phyloP scores from a whole-genome alignment of 2,797 vertebrate genomes.

The Neostethus bicornis region DNA sequence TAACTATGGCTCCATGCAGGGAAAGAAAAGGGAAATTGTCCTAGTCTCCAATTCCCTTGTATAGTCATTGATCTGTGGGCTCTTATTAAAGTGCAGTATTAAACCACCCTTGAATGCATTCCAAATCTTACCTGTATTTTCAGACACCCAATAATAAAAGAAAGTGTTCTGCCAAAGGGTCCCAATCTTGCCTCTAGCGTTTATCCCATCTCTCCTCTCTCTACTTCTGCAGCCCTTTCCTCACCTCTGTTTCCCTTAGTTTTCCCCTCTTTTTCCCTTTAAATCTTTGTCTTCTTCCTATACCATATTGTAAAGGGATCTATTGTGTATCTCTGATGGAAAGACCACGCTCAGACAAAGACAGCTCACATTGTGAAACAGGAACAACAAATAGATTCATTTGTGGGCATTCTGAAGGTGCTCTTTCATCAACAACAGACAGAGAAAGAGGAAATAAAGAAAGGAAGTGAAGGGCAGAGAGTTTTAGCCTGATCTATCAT shows the following conservation, averaged over 20 bases:
- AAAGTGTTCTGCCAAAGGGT: constrained; percentile 64
- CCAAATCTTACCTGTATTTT: constrained; percentile 70
- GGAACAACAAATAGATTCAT: constrained; percentile 73
- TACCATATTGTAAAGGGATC: constrained; percentile 61
- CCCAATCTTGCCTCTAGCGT: constrained; percentile 65
- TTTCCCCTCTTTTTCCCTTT: constrained; percentile 29
- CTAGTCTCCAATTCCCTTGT: constrained; percentile 50
- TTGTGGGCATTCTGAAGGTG: constrained; percentile 57
- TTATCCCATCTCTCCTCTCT: constrained; percentile 46
- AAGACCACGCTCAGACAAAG: constrained; percentile 73
- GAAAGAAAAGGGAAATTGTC: constrained; percentile 39
- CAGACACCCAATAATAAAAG: constrained; percentile 69
- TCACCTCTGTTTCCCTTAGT: constrained; percentile 44
- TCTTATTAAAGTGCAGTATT: constrained; percentile 70
- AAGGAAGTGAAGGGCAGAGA: constrained; percentile 1
- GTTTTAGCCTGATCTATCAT: constrained; percentile 27
- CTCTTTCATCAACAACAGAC: constrained; percentile 55
- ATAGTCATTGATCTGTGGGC: constrained; percentile 69
- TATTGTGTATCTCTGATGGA: constrained; percentile 74
- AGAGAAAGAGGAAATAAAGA: constrained; percentile 14
- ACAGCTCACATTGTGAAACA: constrained; percentile 51
- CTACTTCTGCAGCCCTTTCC: constrained; percentile 38
- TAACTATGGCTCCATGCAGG: constrained; percentile 47
- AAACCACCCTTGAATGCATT: constrained; percentile 66
- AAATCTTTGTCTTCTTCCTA: constrained; percentile 48